Evolutionary conservation across 1,140 invertebrate species (phyloP), one percentile per base, ranked within the genome.

Genomic region (Hydropsyche tenuis): DNA sequence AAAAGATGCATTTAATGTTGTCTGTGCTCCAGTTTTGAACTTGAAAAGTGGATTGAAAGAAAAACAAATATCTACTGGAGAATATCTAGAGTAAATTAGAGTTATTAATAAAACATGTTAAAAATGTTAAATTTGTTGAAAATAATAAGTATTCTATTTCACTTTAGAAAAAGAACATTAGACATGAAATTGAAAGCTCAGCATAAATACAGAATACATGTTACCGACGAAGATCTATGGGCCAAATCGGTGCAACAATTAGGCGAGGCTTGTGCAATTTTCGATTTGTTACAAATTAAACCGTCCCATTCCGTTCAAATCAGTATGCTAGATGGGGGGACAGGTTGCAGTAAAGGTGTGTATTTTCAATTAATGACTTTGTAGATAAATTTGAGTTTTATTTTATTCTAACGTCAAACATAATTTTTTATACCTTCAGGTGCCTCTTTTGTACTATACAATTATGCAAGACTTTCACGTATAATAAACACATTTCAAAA

Each of bases 361-460:
- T 73, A 53, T 75, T 22, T 43, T 45, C 37, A 30, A 72, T 62
- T 60, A 9, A 7, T 3, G 22, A 7, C 4, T 12, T n/a, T 48
- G 20, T 65, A 25, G 6, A 12, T 43, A 22, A 62, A 9, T 72
- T 56, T 20, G 3, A 37, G 20, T 56, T 4, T 56, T 23, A 22
- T 23, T 37, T 56, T 20, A 3, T 18, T 22, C 42, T 65, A n/a
- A n/a, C n/a, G n/a, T n/a, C n/a, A n/a, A n/a, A n/a, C n/a, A n/a
- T n/a, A n/a, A n/a, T n/a, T 53, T 20, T 53, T 45, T 76, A 51
- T 66, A 77, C 53, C 82, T 82, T 68, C 79, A 91, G 90, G 89
- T 62, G 87, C 89, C n/a, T 81, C 87, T 42, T 92, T 92, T 81
- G 85, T 92, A 43, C 83, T 93, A n/a, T 92, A 93, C 79, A 93